phyloP scores from a whole-genome alignment of 1,140 invertebrate species.

The Caenorhabditis inopinata region DNA sequence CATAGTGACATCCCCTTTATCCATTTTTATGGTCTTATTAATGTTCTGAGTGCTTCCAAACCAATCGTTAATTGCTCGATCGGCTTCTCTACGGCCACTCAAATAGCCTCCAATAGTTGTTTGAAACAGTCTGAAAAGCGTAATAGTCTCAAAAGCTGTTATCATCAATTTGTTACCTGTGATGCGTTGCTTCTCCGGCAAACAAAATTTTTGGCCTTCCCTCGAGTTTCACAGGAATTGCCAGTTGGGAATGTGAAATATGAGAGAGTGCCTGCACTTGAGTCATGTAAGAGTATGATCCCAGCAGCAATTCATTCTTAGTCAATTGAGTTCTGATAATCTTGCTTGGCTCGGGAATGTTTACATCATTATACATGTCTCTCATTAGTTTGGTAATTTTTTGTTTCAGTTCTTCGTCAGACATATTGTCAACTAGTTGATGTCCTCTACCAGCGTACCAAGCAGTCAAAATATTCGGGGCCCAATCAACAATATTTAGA shows the following conservation, averaged over 20 bases:
- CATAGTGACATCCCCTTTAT: neutral
- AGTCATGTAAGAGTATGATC: slow-evolving; percentile 48
- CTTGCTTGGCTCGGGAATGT: slow-evolving; percentile 40
- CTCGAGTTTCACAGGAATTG: slow-evolving; percentile 40
- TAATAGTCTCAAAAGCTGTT: neutral
- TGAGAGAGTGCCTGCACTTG: slow-evolving; percentile 34
- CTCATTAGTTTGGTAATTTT: slow-evolving; percentile 40
- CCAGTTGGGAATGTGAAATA: slow-evolving; percentile 38
- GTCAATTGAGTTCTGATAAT: slow-evolving; percentile 47
- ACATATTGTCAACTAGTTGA: slow-evolving; percentile 43
- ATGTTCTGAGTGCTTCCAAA: neutral
- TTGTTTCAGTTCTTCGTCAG: slow-evolving; percentile 25
- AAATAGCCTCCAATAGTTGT: slow-evolving; percentile 46
- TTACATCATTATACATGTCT: slow-evolving; percentile 42
- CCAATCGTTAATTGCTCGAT: slow-evolving; percentile 32
- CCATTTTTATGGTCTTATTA: neutral
- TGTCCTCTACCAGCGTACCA: slow-evolving; percentile 49
- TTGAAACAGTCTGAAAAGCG: slow-evolving; percentile 43
- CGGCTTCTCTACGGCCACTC: slow-evolving; percentile 40
- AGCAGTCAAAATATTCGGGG: slow-evolving; percentile 41
- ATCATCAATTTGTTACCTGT: slow-evolving; percentile 21
- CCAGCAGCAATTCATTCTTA: slow-evolving; percentile 50
- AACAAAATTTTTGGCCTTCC: slow-evolving; percentile 38
- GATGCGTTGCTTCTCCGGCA: slow-evolving; percentile 46
- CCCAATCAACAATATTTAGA: slow-evolving; percentile 41